These are phyloP conservation scores for Cotesia typhae DNA, from an alignment of 1,140 invertebrate genomes.

Conservation along the genomic window DNA sequence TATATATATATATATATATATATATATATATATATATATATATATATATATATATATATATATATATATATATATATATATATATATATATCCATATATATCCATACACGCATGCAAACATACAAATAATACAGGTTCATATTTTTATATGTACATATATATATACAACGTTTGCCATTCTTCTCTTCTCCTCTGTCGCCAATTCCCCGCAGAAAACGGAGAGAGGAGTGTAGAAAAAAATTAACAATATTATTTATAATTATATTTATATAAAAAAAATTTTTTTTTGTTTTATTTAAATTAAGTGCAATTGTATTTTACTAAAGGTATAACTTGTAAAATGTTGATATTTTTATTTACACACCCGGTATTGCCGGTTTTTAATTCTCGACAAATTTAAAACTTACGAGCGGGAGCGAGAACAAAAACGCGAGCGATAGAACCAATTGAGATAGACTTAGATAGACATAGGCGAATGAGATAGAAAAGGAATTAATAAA, in stretches of 20 bases:
- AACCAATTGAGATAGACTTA: not conserved
- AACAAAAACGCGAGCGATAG: not conserved
- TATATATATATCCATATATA: too few species aligned
- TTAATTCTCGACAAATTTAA: too few species aligned
- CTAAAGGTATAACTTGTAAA: conserved; percentile 27
- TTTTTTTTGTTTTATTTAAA: not conserved
- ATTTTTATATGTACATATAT: too few species aligned
- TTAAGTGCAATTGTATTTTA: conserved; percentile 26
- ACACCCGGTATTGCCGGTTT: not conserved
- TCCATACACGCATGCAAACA: not conserved
- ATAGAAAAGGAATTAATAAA: not conserved
- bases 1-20: too few species aligned
- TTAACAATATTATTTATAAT: too few species aligned
- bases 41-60: not conserved
- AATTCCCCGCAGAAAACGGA: conserved; percentile 65
- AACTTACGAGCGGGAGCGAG: too few species aligned
- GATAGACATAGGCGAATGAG: not conserved
- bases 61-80: too few species aligned
- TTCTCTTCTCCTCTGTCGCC: conserved; percentile 67
- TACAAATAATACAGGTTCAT: too few species aligned
- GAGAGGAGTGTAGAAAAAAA: conserved; percentile 17
- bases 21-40: not conserved
- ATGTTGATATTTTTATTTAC: not conserved
- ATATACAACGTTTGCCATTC: conserved; percentile 13
- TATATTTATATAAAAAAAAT: too few species aligned